Base-by-base conservation (phyloP, 2,888 invertebrate species). In the Coenonympha glycerion region DNA sequence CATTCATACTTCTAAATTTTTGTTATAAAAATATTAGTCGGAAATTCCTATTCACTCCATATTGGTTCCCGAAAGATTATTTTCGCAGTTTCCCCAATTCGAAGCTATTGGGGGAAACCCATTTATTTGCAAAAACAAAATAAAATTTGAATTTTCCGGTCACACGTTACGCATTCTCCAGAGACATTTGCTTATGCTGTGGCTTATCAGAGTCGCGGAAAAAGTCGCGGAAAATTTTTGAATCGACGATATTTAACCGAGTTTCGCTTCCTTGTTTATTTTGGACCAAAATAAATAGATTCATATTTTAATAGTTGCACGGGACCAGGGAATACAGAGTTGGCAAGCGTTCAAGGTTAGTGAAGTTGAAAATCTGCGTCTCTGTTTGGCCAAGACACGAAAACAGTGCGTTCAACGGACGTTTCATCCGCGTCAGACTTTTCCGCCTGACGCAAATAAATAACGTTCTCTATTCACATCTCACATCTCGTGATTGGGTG, bases 301-400 rank as follows among this genome's bases (percentile, higher is more conserved):
- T 60, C 55, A 63, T 69, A 68, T 72, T 67, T 71, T 71, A 61
- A 73, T 71, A 64, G 62, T 64, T 67, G 62, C 71, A 73, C 74
- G 68, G 64, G 69, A 73, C 71, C 71, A 53, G 58, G 65, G 70
- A 70, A 72, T 71, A 61, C 45, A 47, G 11, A 8, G 4, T 65
- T 72, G 90, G 92, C 78, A 91, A 5, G 6, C 11, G 73, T 78
- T 84, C 87, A 87, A 87, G 87, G 86, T 79, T 76, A 53, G 42
- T 50, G 55, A 61, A 63, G 65, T 60, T 73, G 76, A 73, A 82
- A 84, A 74, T 85, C 65, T 84, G 69, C 86, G 81, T 74, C 86
- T 87, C 69, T 68, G 70, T 87, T 87, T 83, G 84, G 82, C 79
- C 60, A 72, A 78, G 68, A 72, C 61, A 65, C 63, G 64, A 66